A percentile compares a stretch with the other conserved stretches of the same genome.
Conservation (phyloP, 1,140 invertebrate genomes). For the Zaprionus gabonicus region DNA sequence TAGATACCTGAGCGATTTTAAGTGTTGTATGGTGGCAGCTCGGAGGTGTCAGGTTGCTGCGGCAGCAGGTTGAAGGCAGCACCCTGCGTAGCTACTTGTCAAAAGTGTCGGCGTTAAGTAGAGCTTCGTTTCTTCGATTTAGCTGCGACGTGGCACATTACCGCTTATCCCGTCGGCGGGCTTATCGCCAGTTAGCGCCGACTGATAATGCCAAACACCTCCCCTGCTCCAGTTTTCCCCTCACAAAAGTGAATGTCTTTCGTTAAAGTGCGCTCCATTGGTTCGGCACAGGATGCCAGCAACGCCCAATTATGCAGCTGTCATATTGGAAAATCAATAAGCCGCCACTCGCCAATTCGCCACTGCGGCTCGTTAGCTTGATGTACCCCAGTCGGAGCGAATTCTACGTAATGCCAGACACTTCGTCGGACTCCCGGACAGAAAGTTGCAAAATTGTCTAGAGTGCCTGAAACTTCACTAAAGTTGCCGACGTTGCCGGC, state of each 20-base stretch:
- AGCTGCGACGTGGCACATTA: slow-evolving; percentile 48
- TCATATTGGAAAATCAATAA: slow-evolving; percentile 72
- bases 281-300: slow-evolving; percentile 54
- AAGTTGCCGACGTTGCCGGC: slow-evolving; percentile 36
- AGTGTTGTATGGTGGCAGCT: background rate
- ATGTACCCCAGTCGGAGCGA: slow-evolving; percentile 37
- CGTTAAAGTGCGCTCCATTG: slow-evolving; percentile 54
- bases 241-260: slow-evolving; percentile 15
- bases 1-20: slow-evolving; percentile 16
- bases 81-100: slow-evolving; percentile 49
- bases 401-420: slow-evolving; percentile 5
- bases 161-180: slow-evolving; percentile 24
- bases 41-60: background rate
- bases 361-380: slow-evolving; percentile 67
- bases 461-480: slow-evolving; percentile 70
- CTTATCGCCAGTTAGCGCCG: slow-evolving; percentile 66
- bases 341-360: slow-evolving; percentile 54
- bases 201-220: slow-evolving; percentile 50
- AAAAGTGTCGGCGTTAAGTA: slow-evolving; percentile 76
- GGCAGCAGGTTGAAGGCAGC: background rate
- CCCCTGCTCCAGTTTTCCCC: background rate
- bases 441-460: slow-evolving; percentile 80
- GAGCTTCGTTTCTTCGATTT: slow-evolving; percentile 80
- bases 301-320: slow-evolving; percentile 66
- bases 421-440: slow-evolving; percentile 40